phyloP scores from a whole-genome alignment of 2,888 invertebrate species.

The Uloborus plumipes region DNA sequence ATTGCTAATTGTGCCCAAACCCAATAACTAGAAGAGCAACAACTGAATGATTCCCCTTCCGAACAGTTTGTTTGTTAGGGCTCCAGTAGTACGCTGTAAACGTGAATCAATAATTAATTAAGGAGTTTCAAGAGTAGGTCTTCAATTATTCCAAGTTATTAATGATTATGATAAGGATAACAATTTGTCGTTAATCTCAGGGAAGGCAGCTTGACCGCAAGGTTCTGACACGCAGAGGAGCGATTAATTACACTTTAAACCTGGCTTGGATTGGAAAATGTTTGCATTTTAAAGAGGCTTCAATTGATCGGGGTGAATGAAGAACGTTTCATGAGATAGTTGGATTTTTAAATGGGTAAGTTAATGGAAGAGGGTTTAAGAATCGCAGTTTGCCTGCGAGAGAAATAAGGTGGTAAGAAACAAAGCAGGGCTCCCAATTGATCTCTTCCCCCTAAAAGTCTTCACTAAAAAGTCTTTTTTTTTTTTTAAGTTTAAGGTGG shows the following conservation, averaged over 20 bases:
- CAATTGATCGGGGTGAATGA: background rate
- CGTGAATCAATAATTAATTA: constrained; percentile 45
- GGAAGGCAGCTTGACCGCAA: constrained; percentile 28
- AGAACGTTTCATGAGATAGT: no score
- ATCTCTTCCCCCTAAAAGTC: no score
- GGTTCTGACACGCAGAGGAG: constrained; percentile 40
- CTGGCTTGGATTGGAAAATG: constrained; percentile 13
- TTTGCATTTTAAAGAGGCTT: constrained; percentile 23
- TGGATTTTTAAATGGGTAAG: no score
- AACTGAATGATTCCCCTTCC: no score
- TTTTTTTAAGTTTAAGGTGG: no score
- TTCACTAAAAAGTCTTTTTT: no score
- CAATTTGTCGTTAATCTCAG: constrained; percentile 46
- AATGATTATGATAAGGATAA: constrained; percentile 54
- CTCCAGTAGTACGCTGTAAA: background rate
- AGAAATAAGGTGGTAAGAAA: no score
- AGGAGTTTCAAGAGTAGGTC: constrained; percentile 18
- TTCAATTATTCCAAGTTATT: constrained; percentile 43
- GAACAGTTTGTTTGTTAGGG: constrained; percentile 29
- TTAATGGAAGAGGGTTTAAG: no score
- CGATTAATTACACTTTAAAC: constrained; percentile 39
- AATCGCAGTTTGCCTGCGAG: no score
- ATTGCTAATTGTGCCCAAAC: no score
- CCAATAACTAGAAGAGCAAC: no score
- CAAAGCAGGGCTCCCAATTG: no score